A percentile compares a stretch with the other conserved stretches of the same genome.
These are phyloP conservation scores for Calonectris borealis DNA, from an alignment of 2,113 vertebrate genomes.

Conservation along the genomic window DNA sequence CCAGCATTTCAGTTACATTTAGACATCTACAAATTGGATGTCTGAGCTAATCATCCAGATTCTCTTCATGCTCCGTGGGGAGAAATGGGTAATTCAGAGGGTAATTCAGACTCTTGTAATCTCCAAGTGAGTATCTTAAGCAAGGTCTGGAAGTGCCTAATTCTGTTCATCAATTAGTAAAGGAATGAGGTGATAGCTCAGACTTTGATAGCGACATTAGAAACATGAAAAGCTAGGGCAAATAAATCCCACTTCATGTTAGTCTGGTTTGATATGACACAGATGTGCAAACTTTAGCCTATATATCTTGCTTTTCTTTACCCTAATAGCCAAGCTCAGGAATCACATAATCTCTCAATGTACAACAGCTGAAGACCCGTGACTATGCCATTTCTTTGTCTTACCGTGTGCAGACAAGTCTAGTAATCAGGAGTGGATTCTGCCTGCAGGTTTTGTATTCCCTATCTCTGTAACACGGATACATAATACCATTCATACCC, in stretches of 20 bases:
- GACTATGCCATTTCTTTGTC: neutral
- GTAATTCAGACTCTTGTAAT: neutral
- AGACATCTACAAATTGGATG: neutral
- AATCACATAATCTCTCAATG: neutral
- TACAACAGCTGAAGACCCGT: neutral
- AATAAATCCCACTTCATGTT: neutral
- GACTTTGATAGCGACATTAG: neutral
- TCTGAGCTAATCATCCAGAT: neutral
- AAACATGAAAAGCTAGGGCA: neutral
- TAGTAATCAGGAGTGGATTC: neutral
- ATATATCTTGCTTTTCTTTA: neutral
- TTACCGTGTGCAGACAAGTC: neutral
- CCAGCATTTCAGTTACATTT: neutral
- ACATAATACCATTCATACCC: neutral
- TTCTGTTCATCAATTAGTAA: neutral
- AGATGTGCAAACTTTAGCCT: neutral
- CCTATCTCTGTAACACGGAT: neutral
- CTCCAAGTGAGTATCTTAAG: neutral
- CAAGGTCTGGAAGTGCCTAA: neutral
- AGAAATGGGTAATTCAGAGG: neutral
- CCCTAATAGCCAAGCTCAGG: neutral
- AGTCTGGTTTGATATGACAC: neutral
- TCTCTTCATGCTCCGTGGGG: neutral
- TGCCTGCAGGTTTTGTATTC: neutral
- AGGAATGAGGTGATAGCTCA: neutral